phyloP scores from a whole-genome alignment of 2,888 invertebrate genomes.

The Rosalia funebris region DNA sequence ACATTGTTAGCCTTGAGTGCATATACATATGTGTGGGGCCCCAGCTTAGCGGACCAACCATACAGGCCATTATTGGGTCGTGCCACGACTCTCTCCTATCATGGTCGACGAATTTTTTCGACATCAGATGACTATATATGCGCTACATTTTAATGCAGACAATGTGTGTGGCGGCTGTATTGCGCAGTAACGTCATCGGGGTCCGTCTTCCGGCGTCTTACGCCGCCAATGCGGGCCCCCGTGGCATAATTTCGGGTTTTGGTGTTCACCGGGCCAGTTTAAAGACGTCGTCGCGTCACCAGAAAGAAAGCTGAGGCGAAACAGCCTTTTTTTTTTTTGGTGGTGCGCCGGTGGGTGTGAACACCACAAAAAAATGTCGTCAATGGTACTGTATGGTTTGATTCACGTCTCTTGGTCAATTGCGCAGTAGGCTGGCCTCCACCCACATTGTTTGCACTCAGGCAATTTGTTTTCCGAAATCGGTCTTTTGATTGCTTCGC shows the following conservation, averaged over 20 bases:
- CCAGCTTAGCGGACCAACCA: conserved; percentile 61
- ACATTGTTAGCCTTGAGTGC: conserved; percentile 64
- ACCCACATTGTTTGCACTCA: conserved; percentile 90
- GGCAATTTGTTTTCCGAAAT: conserved; percentile 51
- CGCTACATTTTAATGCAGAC: conserved; percentile 67
- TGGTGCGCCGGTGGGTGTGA: conserved; percentile 24
- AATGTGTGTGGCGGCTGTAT: conserved; percentile 72
- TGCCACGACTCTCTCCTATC: conserved; percentile 50
- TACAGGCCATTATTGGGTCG: conserved; percentile 56
- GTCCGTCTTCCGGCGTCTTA: conserved; percentile 10
- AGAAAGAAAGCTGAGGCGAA: not conserved
- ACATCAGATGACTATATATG: conserved; percentile 43
- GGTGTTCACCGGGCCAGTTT: conserved; percentile 32
- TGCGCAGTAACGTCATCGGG: not conserved
- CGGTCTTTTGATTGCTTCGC: conserved; percentile 32
- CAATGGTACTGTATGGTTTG: conserved; percentile 55
- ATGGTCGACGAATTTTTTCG: conserved; percentile 40
- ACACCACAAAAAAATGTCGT: conserved; percentile 37
- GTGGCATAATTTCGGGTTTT: conserved; percentile 13
- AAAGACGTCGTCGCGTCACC: not conserved
- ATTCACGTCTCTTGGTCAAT: conserved; percentile 43
- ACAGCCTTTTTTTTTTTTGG: not conserved
- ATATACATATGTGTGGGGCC: conserved; percentile 62
- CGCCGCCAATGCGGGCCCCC: conserved; percentile 13
- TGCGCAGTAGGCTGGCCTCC: conserved; percentile 73